phyloP scores from a whole-genome alignment of 2,888 invertebrate genomes.

The Hipparchia sbordonii region DNA sequence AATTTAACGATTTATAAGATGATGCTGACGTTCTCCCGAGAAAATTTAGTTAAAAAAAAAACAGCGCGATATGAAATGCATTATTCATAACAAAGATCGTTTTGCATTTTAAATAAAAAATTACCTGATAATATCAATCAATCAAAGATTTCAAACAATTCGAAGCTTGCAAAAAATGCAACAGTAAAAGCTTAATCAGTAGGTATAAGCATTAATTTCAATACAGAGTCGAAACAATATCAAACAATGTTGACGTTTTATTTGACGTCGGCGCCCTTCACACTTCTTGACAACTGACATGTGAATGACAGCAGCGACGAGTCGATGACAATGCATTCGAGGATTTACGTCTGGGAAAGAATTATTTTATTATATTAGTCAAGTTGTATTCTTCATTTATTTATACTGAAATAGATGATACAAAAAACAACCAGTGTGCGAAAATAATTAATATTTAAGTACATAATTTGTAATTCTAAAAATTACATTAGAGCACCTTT shows the following conservation, averaged over 20 bases:
- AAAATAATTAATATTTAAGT: neutral
- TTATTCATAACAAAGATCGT: no score
- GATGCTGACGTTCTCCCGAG: neutral
- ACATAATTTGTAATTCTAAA: no score
- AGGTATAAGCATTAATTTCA: neutral
- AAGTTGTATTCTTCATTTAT: neutral
- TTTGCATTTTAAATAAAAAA: no score
- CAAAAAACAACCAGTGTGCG: neutral
- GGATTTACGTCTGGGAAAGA: constrained; percentile 26
- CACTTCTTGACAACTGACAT: constrained; percentile 51
- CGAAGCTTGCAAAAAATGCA: neutral
- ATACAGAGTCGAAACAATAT: constrained; percentile 26
- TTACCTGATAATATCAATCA: no score
- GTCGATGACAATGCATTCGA: constrained; percentile 38
- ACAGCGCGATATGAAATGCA: no score
- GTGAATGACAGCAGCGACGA: constrained; percentile 62
- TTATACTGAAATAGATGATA: neutral
- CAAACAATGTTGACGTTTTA: constrained; percentile 45
- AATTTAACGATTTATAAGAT: neutral
- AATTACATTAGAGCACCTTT: no score
- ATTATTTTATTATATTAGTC: constrained; percentile 6
- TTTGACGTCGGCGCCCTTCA: constrained; percentile 69
- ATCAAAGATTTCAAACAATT: neutral
- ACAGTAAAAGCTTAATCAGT: neutral
- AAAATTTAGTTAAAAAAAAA: neutral